Conservation (phyloP, 2,113 vertebrate genomes). For the Podarcis muralis region DNA sequence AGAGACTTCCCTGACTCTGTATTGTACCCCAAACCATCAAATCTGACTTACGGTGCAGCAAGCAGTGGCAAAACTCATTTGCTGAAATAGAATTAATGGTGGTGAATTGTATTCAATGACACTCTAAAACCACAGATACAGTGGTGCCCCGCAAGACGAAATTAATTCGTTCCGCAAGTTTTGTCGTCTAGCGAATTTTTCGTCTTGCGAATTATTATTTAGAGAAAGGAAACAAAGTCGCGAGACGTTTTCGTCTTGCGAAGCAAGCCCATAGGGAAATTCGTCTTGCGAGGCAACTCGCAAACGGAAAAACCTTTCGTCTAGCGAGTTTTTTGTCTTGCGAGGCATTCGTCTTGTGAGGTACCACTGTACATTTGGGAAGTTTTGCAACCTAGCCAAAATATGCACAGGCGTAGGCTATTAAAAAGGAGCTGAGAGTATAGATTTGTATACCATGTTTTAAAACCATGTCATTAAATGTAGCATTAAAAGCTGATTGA, state of each 20-base stretch:
- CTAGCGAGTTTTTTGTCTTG: too few relatives aligned
- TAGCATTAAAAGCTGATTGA: conserved; percentile 34
- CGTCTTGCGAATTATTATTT: too few relatives aligned
- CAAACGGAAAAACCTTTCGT: too few relatives aligned
- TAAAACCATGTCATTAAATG: conserved; percentile 40
- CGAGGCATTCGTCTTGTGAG: too few relatives aligned
- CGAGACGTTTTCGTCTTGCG: too few relatives aligned
- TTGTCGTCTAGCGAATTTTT: too few relatives aligned
- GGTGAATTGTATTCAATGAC: neutral
- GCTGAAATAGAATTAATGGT: neutral
- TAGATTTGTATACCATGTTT: conserved; percentile 28
- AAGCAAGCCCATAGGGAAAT: too few relatives aligned
- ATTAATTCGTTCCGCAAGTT: too few relatives aligned
- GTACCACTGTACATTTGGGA: too few relatives aligned
- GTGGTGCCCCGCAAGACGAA: too few relatives aligned
- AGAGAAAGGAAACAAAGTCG: too few relatives aligned
- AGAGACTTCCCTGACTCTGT: neutral
- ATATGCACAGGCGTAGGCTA: neutral
- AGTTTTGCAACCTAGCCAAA: conserved; percentile 29
- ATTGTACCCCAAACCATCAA: neutral
- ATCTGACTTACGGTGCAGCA: neutral
- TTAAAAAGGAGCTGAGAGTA: neutral
- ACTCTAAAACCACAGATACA: neutral
- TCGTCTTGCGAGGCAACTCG: too few relatives aligned
- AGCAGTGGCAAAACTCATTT: neutral